Evolutionary conservation across 2,888 invertebrate genomes (phyloP), one percentile per base, ranked within the genome.

Genomic region (Eustalomyia histrio): DNA sequence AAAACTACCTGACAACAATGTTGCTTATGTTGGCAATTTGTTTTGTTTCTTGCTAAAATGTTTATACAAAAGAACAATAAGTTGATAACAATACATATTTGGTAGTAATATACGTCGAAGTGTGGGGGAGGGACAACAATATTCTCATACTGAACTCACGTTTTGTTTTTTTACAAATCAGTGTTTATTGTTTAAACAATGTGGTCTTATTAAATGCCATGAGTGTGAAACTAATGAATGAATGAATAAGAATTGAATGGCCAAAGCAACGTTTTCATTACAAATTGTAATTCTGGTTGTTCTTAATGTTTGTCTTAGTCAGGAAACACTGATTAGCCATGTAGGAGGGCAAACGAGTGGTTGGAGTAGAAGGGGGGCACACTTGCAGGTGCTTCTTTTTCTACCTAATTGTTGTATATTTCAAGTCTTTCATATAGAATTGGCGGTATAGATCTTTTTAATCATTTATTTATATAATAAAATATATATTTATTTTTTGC

Each of bases 1-100:
- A 29, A 55, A 71, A 76, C 71, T 58, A 73, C 67, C 79, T 79
- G 79, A 43, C 60, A 80, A 80, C 80, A 76, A 76, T 63, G 80
- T 76, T 68, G 52, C 57, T 53, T 64, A 72, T 60, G n/a, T 80
- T 80, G 76, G 76, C 80, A 80, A 33, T 21, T 12, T 16, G 1
- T 55, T 74, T 47, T n/a, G n/a, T 12, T 47, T 47, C 43, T 47
- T 47, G 43, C 43, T 47, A 47, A 47, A n/a, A 47, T n/a, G n/a
- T 47, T 9, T 0, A 39, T 12, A 39, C 39, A 39, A 39, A 39
- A 14, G 39, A 12, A 39, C 14, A 39, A 39, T 14, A 39, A 8
- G 12, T 39, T 0, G 14, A 39, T 12, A 2, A 39, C 39, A 12
- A 2, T 0, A 3, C 12, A 14, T 2, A 39, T 39, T 39, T 39